Base-by-base conservation (phyloP, 2,113 vertebrate species). In the Tetrax tetrax region DNA sequence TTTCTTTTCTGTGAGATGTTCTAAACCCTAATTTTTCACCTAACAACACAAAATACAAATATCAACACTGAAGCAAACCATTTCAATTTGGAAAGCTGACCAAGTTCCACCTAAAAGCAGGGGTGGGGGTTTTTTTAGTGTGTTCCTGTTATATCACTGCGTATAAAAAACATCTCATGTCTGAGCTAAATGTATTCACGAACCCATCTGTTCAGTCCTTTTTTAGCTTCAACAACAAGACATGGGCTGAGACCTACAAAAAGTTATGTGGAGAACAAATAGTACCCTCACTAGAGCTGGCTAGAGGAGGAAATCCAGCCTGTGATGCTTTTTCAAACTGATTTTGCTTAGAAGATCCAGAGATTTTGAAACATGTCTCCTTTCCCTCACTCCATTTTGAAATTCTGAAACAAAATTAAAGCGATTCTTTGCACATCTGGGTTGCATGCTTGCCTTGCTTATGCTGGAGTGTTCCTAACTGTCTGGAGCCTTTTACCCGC, bases 141-240 rank as follows among this genome's bases (percentile, higher is more conserved):
- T 90, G 64, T 81, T 97, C 76, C 71, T 60, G 70, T 79, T 85
- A 91, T 82, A 94, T 93, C 94, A 28, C n/a, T 63, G 59, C 86
- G 89, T 74, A 84, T 70, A 90, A 93, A 95, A 93, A 66, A 31
- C 54, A 38, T 31, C 79, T 81, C 23, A 5, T 81, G 83, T 75
- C 91, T 89, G 83, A 95, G 80, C 76, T 93, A 90, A 93, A 93
- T 83, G 79, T 21, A 79, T 95, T 93, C 94, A 81, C 0, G 35
- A 80, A 90, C 56, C 96, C 95, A 97, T 96, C 96, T 97, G 95
- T 18, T 77, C 61, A 14, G 50, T 63, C 76, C 86, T 47, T 89
- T 96, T 95, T 91, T 93, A 96, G 86, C 94, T 83, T 53, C 20
- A 45, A 70, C 63, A 63, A 80, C 18, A 65, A 27, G 83, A 59